Conservation (phyloP, 2,797 vertebrate genomes). For the Selene dorsalis region DNA sequence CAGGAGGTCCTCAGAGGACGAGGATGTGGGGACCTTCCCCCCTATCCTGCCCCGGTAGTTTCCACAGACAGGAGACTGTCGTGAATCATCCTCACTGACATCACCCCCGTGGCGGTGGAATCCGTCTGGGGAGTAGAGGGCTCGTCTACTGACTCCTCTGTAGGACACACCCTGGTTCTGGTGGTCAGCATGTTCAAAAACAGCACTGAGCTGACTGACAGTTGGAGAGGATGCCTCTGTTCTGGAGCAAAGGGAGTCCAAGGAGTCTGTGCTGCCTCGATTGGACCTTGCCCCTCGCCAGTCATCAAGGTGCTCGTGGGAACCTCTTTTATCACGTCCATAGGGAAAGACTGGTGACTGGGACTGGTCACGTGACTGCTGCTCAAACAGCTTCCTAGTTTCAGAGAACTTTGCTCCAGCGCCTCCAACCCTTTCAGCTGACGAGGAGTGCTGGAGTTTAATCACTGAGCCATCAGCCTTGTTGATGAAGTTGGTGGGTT, state of each 20-base stretch:
- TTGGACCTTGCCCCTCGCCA: constrained; percentile 92
- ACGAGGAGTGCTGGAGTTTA: constrained; percentile 89
- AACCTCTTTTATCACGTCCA: constrained; percentile 89
- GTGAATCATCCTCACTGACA: constrained; percentile 85
- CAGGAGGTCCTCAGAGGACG: constrained; percentile 84
- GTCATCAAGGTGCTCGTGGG: constrained; percentile 91
- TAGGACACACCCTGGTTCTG: constrained; percentile 69
- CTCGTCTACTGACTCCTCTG: constrained; percentile 82
- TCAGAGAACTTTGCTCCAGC: constrained; percentile 92
- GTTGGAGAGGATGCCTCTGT: constrained; percentile 96
- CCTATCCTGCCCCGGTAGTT: constrained; percentile 70
- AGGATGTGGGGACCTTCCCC: constrained; percentile 79
- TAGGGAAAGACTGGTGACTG: constrained; percentile 90
- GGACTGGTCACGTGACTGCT: constrained; percentile 88
- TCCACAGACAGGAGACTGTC: constrained; percentile 81
- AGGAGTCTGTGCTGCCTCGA: constrained; percentile 94
- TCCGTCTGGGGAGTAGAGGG: constrained; percentile 88
- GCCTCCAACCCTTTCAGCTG: constrained; percentile 84
- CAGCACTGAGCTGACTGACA: constrained; percentile 96
- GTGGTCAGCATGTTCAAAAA: constrained; percentile 92
- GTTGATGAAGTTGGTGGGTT: constrained; percentile 93
- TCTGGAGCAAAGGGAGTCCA: constrained; percentile 96
- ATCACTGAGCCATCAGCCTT: constrained; percentile 90
- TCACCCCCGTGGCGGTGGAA: constrained; percentile 81
- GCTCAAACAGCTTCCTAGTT: constrained; percentile 95